phyloP scores from a whole-genome alignment of 1,140 invertebrate species.

The Sycobia sp. region DNA sequence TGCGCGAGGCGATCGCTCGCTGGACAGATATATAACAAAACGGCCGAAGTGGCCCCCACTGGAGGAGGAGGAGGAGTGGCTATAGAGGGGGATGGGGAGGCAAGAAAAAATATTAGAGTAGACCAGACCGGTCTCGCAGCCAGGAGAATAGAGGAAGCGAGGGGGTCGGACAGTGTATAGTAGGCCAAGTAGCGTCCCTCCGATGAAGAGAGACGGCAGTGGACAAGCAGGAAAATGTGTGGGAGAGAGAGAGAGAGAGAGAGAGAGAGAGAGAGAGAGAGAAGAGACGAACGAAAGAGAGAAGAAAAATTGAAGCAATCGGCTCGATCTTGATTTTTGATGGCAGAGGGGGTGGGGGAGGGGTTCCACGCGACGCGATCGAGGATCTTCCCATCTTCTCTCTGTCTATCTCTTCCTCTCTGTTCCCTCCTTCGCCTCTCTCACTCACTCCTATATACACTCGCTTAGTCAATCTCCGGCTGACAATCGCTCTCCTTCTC shows the following conservation, averaged over 20 bases:
- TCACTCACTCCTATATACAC: neutral
- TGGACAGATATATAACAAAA: constrained; percentile 26
- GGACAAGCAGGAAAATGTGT: too few species aligned
- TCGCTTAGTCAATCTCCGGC: neutral
- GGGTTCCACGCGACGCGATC: too few species aligned
- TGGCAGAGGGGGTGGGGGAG: too few species aligned
- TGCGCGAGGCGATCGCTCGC: constrained; percentile 7
- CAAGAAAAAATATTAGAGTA: neutral
- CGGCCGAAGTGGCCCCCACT: too few species aligned
- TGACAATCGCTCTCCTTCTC: neutral
- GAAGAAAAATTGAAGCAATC: constrained; percentile 28
- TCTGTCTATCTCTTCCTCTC: neutral
- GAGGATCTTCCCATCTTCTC: neutral
- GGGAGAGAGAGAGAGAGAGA: too few species aligned
- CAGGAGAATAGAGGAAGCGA: neutral
- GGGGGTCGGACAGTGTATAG: too few species aligned
- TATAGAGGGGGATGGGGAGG: too few species aligned
- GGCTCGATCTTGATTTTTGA: constrained; percentile 12
- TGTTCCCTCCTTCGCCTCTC: neutral
- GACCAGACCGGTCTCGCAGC: neutral
- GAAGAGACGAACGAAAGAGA: too few species aligned
- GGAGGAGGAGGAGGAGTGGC: too few species aligned
- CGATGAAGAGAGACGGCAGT: too few species aligned
- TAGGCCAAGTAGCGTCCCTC: constrained; percentile 23
- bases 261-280: too few species aligned